Evolutionary conservation across 2,113 vertebrate species (phyloP).

Genomic region (Myanophis thanlyinensis): DNA sequence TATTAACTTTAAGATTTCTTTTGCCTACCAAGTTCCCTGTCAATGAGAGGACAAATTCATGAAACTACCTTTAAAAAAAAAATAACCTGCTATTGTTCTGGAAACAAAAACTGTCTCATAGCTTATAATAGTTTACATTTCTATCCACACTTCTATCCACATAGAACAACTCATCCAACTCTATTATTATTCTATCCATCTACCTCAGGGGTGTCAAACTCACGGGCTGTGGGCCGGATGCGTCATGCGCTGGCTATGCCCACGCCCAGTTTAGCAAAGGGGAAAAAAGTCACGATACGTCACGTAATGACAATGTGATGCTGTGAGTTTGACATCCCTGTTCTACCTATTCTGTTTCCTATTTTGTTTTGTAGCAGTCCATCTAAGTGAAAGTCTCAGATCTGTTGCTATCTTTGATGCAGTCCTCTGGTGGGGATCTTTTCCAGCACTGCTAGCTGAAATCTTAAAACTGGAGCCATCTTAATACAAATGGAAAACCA

Average conservation of each 20-base stretch:
- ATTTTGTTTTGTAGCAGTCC: neutral
- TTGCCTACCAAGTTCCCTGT: neutral
- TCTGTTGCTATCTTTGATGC: neutral
- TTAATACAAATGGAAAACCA: neutral
- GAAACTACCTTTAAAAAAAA: neutral
- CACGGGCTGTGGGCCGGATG: no score
- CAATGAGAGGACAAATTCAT: neutral
- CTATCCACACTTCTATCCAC: neutral
- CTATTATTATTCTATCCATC: neutral
- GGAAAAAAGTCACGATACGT: no score
- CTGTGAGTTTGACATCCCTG: no score
- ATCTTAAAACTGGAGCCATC: neutral
- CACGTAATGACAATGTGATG: no score
- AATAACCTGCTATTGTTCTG: no score
- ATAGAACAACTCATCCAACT: neutral
- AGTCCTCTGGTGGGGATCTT: neutral
- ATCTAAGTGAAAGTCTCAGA: neutral
- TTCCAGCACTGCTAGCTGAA: neutral
- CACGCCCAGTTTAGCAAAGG: no score
- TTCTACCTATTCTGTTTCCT: neutral
- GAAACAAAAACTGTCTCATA: neutral
- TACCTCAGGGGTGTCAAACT: no score
- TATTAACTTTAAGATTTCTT: neutral
- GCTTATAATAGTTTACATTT: neutral
- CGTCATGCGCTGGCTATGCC: no score